These are phyloP conservation scores for Bubalus kerabau DNA, from an alignment of 2,113 vertebrate genomes.

Conservation along the genomic window DNA sequence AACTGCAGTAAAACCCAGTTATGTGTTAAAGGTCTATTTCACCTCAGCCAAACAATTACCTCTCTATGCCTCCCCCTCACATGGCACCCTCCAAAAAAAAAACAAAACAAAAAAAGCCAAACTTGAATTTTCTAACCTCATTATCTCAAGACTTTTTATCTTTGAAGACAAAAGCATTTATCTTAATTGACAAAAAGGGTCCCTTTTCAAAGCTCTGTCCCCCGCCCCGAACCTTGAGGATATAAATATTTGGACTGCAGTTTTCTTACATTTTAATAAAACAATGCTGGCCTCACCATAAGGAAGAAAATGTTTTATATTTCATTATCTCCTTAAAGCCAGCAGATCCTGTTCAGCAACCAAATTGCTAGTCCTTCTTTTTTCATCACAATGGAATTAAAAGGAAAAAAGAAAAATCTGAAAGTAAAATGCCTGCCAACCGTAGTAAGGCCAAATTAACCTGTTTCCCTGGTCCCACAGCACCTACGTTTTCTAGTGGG, in stretches of 20 bases:
- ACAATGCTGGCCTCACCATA: constrained; percentile 73
- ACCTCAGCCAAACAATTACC: neutral
- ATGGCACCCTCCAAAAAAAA: neutral
- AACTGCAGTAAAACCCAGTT: neutral
- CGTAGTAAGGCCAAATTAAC: neutral
- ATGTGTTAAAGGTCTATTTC: neutral
- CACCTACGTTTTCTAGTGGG: neutral
- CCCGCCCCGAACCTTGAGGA: neutral
- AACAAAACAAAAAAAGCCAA: neutral
- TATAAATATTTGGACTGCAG: constrained; percentile 72
- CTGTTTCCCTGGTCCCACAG: neutral
- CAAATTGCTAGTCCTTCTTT: constrained; percentile 58
- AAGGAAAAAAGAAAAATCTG: neutral
- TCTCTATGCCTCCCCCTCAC: neutral
- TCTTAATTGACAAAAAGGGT: constrained; percentile 48
- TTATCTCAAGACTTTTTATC: constrained; percentile 71
- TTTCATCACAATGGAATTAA: constrained; percentile 63
- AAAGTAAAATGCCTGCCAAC: neutral
- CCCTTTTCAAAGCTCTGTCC: constrained; percentile 50
- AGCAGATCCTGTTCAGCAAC: constrained; percentile 72
- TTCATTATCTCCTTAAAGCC: constrained; percentile 64
- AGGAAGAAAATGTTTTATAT: constrained; percentile 71
- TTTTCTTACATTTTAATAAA: constrained; percentile 73
- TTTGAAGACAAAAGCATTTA: constrained; percentile 71
- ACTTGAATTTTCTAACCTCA: constrained; percentile 56